Conservation (phyloP, 2,888 invertebrate genomes). For the Hirtodrosophila cameraria region DNA sequence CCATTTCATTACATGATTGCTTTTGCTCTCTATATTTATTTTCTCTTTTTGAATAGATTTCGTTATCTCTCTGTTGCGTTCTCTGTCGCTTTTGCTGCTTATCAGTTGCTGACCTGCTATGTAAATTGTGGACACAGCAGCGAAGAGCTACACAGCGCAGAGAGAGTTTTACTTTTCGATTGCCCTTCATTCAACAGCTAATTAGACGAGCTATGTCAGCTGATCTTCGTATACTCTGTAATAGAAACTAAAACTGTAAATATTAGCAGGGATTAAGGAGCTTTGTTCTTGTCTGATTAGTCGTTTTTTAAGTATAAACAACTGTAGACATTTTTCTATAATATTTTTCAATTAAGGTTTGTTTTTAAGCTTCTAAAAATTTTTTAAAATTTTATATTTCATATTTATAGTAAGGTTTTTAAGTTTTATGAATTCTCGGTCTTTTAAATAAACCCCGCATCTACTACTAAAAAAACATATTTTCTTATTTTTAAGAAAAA, state of each 20-base stretch:
- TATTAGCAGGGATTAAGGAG: no score
- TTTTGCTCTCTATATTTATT: neutral
- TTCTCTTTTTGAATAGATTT: neutral
- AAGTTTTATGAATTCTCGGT: no score
- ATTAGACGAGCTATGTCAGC: neutral
- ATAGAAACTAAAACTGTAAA: neutral
- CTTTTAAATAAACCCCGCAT: no score
- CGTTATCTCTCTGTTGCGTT: constrained; percentile 4
- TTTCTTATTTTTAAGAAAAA: no score
- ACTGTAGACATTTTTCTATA: no score
- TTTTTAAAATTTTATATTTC: no score
- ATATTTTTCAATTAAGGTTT: no score
- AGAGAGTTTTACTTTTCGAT: neutral
- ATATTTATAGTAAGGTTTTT: no score
- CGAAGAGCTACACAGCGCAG: constrained; percentile 1
- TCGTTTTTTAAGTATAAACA: no score
- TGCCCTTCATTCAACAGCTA: neutral
- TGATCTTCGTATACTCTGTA: constrained; percentile 9
- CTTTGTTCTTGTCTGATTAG: no score
- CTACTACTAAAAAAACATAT: no score
- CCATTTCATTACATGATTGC: constrained; percentile 5
- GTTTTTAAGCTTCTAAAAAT: no score
- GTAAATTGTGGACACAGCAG: constrained; percentile 20
- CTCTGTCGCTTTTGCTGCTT: constrained; percentile 16
- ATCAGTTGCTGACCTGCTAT: constrained; percentile 39